Evolutionary conservation across 2,797 vertebrate genomes (phyloP), one percentile per base, ranked within the genome.

Genomic region (Hybognathus amarus): DNA sequence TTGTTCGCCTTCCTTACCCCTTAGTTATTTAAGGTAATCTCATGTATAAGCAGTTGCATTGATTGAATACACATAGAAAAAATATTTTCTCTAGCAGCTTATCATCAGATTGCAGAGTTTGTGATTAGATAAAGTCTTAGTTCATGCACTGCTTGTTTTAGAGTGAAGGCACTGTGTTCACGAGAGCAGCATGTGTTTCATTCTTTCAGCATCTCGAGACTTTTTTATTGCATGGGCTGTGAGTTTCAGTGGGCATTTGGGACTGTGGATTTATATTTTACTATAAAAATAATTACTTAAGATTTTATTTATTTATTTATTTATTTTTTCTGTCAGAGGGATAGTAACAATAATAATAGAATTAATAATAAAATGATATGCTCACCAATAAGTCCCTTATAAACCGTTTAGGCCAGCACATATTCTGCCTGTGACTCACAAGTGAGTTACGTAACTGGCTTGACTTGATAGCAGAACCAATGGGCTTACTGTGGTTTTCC

Each of bases 391-490:
- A 67, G 47, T 42, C 13, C 3, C 2, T 15, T 74, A 50, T 54
- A 54, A 76, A 67, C 22, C 30, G 50, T 77, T 54, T 36, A n/a
- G 8, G 56, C 33, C 75, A 59, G 36, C 38, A 77, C 17, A 50
- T 75, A 54, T 17, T 54, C 30, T 74, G 40, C 70, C 54, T 83
- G 27, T 76, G 81, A 70, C 71, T 79, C 61, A 67, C 50, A 52
- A 36, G 40, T 27, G 40, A 27, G 69, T 83, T 83, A 86, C 27
- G 42, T 54, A 54, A 73, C 38, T 30, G 50, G 77, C 63, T 77
- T 70, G 69, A 67, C 54, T 45, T 78, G 52, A 79, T 68, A 52
- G 73, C 80, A 47, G 56, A 88, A 80, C 33, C 85, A 85, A 69
- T 85, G 11, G 52, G 47, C 20, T 85, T 73, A 67, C 69, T 61